Percentiles rank a stretch among this genome's conserved stretches.
These are phyloP conservation scores for Tetramorium simillimum DNA, from an alignment of 1,140 invertebrate species.

Conservation along the genomic window DNA sequence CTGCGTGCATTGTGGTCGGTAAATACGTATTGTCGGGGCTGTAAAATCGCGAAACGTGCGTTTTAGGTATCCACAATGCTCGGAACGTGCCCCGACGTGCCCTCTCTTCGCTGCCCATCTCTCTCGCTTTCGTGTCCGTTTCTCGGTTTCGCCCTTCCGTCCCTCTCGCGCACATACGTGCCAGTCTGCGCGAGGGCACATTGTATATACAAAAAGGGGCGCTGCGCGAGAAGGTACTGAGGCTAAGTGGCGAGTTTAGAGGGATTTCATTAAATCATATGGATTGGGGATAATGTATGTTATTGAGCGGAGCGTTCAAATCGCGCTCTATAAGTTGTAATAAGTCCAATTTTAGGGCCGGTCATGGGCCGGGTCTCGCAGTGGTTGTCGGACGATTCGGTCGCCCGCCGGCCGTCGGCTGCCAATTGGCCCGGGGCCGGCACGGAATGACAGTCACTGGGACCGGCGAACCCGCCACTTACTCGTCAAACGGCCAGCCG, in stretches of 20 bases:
- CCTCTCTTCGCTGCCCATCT: constrained; percentile 1
- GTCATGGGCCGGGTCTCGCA: constrained; percentile 82
- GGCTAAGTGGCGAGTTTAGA: constrained; percentile 86
- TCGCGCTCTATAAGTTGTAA: constrained; percentile 86
- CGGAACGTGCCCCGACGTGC: constrained; percentile 55
- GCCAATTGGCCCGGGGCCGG: neutral
- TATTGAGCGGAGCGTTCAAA: constrained; percentile 85
- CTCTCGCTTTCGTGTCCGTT: neutral
- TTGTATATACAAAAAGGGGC: constrained; percentile 51
- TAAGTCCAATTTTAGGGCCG: constrained; percentile 86
- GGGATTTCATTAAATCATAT: constrained; percentile 87
- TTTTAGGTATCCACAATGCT: constrained; percentile 59
- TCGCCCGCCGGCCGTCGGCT: neutral
- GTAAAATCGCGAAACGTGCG: constrained; percentile 62
- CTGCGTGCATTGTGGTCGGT: constrained; percentile 38
- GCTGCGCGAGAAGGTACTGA: constrained; percentile 81
- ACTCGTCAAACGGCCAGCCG: constrained; percentile 85
- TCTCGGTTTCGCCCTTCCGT: neutral
- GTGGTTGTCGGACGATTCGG: constrained; percentile 78
- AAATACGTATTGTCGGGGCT: constrained; percentile 63
- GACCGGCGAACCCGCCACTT: constrained; percentile 84
- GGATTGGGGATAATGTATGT: constrained; percentile 86
- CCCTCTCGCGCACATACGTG: constrained; percentile 53
- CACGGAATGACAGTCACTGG: constrained; percentile 77
- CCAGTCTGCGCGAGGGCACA: constrained; percentile 57